Evolutionary conservation across 2,888 invertebrate genomes (phyloP).

Genomic region (Escarpia spicata): DNA sequence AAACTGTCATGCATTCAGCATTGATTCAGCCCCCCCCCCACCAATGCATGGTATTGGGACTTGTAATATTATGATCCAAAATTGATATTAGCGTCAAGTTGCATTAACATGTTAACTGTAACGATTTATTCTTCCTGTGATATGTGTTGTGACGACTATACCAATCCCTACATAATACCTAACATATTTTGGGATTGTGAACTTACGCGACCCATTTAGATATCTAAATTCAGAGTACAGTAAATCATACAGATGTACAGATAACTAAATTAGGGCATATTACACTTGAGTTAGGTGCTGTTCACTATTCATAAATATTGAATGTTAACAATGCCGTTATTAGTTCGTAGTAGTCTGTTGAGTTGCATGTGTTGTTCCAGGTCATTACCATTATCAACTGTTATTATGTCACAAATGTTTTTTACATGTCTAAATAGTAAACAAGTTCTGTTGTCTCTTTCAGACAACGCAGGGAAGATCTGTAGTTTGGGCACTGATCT

Average conservation of each 20-base stretch:
- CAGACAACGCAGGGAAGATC: background rate
- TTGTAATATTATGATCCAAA: no score
- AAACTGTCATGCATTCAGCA: no score
- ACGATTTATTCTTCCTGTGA: no score
- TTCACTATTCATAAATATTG: background rate
- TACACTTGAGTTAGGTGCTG: background rate
- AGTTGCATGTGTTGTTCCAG: background rate
- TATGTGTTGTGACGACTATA: no score
- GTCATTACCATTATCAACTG: background rate
- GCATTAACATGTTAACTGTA: no score
- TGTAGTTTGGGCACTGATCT: background rate
- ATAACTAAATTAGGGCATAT: background rate
- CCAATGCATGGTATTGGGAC: no score
- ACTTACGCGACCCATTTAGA: background rate
- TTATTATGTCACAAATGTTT: background rate
- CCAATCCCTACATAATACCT: no score
- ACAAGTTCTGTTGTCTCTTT: constrained; percentile 1
- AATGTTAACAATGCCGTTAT: background rate
- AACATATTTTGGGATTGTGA: no score
- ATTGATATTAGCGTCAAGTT: no score
- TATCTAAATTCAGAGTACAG: background rate
- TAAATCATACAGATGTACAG: background rate
- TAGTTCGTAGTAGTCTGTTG: background rate
- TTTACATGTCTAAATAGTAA: background rate
- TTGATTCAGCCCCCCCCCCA: no score